Evolutionary conservation across 2,888 invertebrate genomes (phyloP).

Genomic region (Drosophila histrio): DNA sequence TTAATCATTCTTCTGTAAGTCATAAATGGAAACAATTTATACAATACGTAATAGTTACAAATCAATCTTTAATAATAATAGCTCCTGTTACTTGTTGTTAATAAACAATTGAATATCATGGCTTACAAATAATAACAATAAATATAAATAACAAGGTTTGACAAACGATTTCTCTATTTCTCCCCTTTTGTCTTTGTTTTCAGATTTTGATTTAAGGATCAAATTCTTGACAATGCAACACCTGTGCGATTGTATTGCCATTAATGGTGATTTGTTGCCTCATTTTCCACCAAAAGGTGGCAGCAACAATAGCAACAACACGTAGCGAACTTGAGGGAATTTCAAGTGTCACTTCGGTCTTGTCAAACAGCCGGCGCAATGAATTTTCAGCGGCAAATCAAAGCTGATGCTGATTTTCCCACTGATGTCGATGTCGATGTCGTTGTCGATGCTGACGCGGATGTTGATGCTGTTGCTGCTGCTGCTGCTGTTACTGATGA

Average conservation of each 20-base stretch:
- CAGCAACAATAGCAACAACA: constrained; percentile 13
- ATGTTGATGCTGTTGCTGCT: neutral
- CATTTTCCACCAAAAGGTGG: constrained; percentile 32
- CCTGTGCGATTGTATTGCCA: constrained; percentile 65
- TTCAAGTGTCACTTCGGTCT: constrained; percentile 36
- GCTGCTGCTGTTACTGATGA: constrained; percentile 5
- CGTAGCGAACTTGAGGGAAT: constrained; percentile 3
- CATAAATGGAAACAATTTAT: too few species aligned
- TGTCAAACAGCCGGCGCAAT: constrained; percentile 38
- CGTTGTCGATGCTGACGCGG: neutral
- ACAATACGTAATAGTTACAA: too few species aligned
- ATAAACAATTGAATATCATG: neutral
- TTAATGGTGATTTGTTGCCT: constrained; percentile 74
- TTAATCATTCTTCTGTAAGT: too few species aligned
- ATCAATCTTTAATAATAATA: neutral
- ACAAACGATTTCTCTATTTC: neutral
- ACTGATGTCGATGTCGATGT: constrained; percentile 9
- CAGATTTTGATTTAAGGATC: constrained; percentile 56
- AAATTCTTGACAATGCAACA: constrained; percentile 44
- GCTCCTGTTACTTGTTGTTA: neutral
- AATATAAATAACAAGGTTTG: neutral
- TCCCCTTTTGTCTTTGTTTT: constrained; percentile 9
- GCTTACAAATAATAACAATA: neutral
- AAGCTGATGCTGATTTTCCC: constrained; percentile 41
- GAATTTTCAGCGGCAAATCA: constrained; percentile 47